Evolutionary conservation across 2,888 invertebrate species (phyloP), one percentile per base, ranked within the genome.

Genomic region (Lepeophtheirus nordmannii): DNA sequence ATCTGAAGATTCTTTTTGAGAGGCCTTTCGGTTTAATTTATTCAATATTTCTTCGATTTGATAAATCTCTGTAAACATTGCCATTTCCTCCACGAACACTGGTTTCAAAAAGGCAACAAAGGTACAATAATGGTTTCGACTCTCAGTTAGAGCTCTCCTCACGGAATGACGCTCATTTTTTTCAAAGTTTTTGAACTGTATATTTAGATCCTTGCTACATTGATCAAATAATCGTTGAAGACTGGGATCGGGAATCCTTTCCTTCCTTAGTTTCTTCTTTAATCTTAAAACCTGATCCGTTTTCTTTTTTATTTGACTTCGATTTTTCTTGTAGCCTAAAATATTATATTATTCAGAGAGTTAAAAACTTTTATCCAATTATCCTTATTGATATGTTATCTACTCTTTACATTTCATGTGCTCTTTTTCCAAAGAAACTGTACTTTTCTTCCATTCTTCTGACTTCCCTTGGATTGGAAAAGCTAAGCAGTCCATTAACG

Each of bases 51-150:
- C 89, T 78, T 93, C 89, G 67, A 96, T 80, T 76, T 93, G 93
- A 9, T 88, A 87, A 71, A 93, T 81, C 76, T 96, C 96, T 72
- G 87, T 86, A 75, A 94, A 78, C 84, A 96, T 88, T 67, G 89
- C 86, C 72, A 94, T 86, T 81, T 96, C 94, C 77, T 89, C 88
- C 75, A 92, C 70, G 40, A 97, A 87, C 70, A 97, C 91, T 67
- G 97, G 97, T 77, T 91, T 89, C 68, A 97, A 81, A 76, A 89
- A 85, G 71, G 87, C 84, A 59, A 96, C 90, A 76, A 97, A 91
- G 72, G 87, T 83, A 76, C 94, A 94, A 79, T 90, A 97, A 72
- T 94, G 84, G 73, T 75, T 72, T 17, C 97, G 80, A 75, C 97
- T 96, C 76, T 97, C 96, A 38, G 92, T 83, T 70, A 97, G 82